phyloP scores from a whole-genome alignment of 2,888 invertebrate species.

The Xestoiulus laeticollis region DNA sequence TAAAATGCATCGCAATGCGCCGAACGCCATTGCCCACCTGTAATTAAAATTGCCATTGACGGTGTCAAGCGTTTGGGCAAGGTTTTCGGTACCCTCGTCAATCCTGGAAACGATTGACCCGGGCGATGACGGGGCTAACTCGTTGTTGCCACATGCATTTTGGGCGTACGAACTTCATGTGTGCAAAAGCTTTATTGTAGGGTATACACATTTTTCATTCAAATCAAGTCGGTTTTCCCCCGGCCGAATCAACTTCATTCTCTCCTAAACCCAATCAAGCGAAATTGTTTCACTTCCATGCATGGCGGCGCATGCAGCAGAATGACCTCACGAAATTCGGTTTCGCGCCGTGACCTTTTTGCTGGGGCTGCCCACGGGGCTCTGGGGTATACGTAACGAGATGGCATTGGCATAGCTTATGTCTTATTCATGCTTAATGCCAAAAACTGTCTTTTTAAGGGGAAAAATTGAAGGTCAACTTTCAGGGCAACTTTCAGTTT shows the following conservation, averaged over 20 bases:
- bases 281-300: background rate
- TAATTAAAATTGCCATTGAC: slow-evolving; percentile 5
- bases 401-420: background rate
- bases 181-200: background rate
- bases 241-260: background rate
- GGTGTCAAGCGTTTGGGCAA: slow-evolving; percentile 23
- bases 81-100: background rate
- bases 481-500: slow-evolving; percentile 5
- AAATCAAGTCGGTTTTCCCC: slow-evolving; percentile 8
- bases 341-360: background rate
- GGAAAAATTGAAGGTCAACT: too few relatives aligned
- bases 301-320: background rate
- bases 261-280: too few relatives aligned
- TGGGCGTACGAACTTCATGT: background rate
- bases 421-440: background rate
- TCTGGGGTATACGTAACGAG: background rate
- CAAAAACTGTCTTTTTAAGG: background rate
- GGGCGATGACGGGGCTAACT: slow-evolving; percentile 31
- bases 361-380: too few relatives aligned
- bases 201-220: background rate
- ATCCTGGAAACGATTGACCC: slow-evolving; percentile 2
- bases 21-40: background rate
- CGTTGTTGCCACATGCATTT: background rate
- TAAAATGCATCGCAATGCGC: background rate
- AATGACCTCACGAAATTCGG: background rate